Evolutionary conservation across 2,113 vertebrate species (phyloP), one percentile per base, ranked within the genome.

Genomic region (Nerophis ophidion): DNA sequence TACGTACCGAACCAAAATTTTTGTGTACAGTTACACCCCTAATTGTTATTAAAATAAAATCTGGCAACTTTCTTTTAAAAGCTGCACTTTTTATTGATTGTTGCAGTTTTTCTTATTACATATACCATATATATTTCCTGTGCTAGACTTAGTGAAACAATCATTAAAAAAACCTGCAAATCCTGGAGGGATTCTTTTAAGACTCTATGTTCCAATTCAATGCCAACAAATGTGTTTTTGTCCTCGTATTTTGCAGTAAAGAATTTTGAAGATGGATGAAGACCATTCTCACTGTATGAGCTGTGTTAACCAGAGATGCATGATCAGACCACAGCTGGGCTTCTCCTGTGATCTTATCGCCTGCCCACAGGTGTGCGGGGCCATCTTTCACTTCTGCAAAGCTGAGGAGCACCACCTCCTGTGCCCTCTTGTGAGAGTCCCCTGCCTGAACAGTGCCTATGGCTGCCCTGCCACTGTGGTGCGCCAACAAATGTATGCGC

Each of bases 351-450:
- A 97, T 61, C 82, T 98, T 46, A 82, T 92, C 68, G 87, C 71
- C 54, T 99, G 97, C 67, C 88, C 95, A 0, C 74, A 94, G 76
- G 90, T 93, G 68, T 99, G 97, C 66, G 97, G 97, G n/a, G 95
- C 95, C 26, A 90, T 94, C 52, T 98, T 96, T 85, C 97, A 99
- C 79, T 89, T 89, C 0, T 99, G 97, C 84, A 99, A 99, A 90
- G 87, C 70, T 57, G 82, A 87, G 14, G 97, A 99, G 54, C 97
- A 99, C 81, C 92, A 93, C 38, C 90, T 96, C 65, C 75, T 99
- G 63, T 99, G 97, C 83, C 91, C 94, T 3, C 89, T 95, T 65
- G 88, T 95, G 88, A 91, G 93, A 81, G 92, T 98, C 60, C 92
- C 93, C 63, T 99, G 97, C 80, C 87, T 98, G 63, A 99, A 98